These are phyloP conservation scores for Centropus bengalensis DNA, from an alignment of 2,113 vertebrate species.

Conservation along the genomic window DNA sequence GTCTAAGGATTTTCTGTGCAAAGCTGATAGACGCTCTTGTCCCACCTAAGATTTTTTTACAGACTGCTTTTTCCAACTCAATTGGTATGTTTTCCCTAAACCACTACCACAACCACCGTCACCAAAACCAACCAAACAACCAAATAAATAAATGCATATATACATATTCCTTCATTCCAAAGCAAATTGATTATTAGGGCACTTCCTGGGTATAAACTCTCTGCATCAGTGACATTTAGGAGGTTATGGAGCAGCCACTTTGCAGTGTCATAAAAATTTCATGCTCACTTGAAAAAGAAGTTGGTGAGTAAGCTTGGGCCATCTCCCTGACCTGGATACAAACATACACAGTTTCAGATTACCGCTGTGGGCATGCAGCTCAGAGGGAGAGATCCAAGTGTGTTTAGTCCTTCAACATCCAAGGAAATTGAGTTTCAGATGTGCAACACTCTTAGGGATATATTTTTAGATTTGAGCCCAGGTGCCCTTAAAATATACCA, in stretches of 20 bases:
- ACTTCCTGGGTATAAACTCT: neutral
- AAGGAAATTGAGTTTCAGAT: neutral
- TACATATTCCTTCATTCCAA: neutral
- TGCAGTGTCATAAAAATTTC: conserved; percentile 59
- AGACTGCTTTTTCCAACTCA: neutral
- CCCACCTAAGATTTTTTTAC: neutral
- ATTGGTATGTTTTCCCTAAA: neutral
- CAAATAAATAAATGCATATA: neutral
- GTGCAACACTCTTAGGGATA: neutral
- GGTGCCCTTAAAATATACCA: neutral
- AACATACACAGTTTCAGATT: neutral
- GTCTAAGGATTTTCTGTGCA: neutral
- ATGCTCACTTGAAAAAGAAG: conserved; percentile 48
- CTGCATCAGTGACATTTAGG: neutral
- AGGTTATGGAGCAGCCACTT: conserved; percentile 13
- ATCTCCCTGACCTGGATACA: conserved; percentile 17
- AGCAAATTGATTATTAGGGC: neutral
- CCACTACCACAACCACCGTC: neutral
- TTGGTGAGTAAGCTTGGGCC: conserved; percentile 22
- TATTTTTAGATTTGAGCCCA: neutral
- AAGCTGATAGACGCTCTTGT: neutral
- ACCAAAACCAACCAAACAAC: neutral
- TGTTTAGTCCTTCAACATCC: neutral
- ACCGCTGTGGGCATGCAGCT: neutral
- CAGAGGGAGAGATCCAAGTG: neutral